These are phyloP conservation scores for Neoniphon sammara DNA, from an alignment of 2,797 vertebrate species.

Conservation along the genomic window DNA sequence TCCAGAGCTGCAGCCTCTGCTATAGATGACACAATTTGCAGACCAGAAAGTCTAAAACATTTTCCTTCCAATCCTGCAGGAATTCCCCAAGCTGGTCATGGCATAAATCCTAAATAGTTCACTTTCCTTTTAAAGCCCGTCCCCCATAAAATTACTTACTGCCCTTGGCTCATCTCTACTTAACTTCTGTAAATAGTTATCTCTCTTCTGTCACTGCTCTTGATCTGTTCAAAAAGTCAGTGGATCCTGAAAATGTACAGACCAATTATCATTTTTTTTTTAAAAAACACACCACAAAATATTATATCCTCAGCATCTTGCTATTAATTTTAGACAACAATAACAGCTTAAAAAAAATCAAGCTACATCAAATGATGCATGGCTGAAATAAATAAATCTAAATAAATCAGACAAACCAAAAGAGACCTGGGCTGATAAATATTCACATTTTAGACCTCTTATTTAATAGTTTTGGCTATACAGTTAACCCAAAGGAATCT, in stretches of 20 bases:
- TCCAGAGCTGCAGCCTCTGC: slow-evolving; percentile 19
- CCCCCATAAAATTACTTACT: background rate
- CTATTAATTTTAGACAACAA: too few species aligned
- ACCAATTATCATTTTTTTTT: background rate
- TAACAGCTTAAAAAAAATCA: too few species aligned
- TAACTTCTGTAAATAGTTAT: background rate
- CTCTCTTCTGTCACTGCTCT: background rate
- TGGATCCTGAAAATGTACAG: background rate
- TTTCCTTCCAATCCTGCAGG: slow-evolving; percentile 19
- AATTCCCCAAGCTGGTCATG: background rate
- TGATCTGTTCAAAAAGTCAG: background rate
- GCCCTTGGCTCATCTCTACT: background rate
- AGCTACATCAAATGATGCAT: too few species aligned
- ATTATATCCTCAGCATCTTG: too few species aligned
- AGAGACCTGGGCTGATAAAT: background rate
- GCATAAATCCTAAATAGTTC: slow-evolving; percentile 7
- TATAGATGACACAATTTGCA: slow-evolving; percentile 6
- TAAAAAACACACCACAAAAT: background rate
- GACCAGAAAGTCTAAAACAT: slow-evolving; percentile 14
- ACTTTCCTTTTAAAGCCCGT: slow-evolving; percentile 9
- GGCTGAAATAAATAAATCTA: too few species aligned
- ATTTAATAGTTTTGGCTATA: background rate
- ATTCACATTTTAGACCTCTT: background rate
- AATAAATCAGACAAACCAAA: background rate
- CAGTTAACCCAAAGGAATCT: background rate